These are phyloP conservation scores for Pocillopora grandis DNA, from an alignment of 92 coral and sea anemone species.

Conservation along the genomic window DNA sequence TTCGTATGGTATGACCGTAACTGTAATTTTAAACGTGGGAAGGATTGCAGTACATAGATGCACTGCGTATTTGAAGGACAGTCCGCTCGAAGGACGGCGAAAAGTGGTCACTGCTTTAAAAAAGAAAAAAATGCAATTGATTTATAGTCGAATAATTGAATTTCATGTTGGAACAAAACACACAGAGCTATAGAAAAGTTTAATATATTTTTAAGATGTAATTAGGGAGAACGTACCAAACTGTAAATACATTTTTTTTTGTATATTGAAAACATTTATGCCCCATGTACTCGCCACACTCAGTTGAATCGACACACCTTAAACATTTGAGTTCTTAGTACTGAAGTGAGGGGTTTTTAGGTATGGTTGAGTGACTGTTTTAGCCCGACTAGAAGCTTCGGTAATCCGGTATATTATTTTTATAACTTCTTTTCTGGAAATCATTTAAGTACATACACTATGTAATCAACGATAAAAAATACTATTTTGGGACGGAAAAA, in stretches of 20 bases:
- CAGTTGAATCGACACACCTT: background rate
- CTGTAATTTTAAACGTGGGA: no score
- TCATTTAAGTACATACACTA: constrained; percentile 12
- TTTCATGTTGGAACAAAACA: constrained; percentile 35
- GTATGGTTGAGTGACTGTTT: background rate
- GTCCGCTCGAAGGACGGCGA: background rate
- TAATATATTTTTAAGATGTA: constrained; percentile 71
- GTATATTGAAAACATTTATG: constrained; percentile 18
- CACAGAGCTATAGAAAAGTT: constrained; percentile 55
- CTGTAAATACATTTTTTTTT: constrained; percentile 48
- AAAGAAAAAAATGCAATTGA: constrained; percentile 25
- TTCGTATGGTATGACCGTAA: no score
- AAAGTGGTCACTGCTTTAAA: background rate
- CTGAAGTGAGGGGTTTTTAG: background rate
- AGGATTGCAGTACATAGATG: no score
- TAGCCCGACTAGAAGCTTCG: constrained; percentile 1
- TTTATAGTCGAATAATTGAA: constrained; percentile 36
- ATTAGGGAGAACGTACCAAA: constrained; percentile 16
- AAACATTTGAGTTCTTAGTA: constrained; percentile 2
- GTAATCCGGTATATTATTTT: constrained; percentile 40
- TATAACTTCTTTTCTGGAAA: constrained; percentile 25
- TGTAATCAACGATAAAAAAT: constrained; percentile 29
- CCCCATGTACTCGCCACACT: background rate
- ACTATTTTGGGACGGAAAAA: constrained; percentile 49
- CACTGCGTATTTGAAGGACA: no score